A percentile compares a stretch with the other conserved stretches of the same genome.
Evolutionary conservation across 2,113 vertebrate species (phyloP).

Genomic region (Oncorhynchus nerka): DNA sequence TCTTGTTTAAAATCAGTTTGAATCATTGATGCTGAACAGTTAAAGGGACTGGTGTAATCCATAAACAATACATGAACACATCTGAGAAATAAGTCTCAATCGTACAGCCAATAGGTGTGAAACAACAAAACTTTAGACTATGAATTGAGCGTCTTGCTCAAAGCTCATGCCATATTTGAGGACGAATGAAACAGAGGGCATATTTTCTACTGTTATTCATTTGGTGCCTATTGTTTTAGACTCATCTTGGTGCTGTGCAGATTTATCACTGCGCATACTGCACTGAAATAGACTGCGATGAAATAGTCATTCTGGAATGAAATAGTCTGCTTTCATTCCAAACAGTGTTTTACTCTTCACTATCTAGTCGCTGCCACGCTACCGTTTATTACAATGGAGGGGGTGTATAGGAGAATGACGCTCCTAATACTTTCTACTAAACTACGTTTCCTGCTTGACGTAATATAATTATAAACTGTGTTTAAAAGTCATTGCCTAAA

Average conservation of each 20-base stretch:
- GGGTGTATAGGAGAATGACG: background rate
- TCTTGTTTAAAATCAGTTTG: slow-evolving; percentile 80
- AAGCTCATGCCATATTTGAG: slow-evolving; percentile 53
- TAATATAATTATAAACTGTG: slow-evolving; percentile 70
- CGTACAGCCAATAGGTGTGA: background rate
- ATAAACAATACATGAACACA: slow-evolving; percentile 24
- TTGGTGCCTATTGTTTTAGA: slow-evolving; percentile 28
- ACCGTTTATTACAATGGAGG: slow-evolving; percentile 16
- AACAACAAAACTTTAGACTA: too few relatives aligned
- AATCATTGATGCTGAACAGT: slow-evolving; percentile 82
- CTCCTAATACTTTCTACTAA: slow-evolving; percentile 17
- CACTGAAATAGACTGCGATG: slow-evolving; percentile 13
- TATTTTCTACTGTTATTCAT: slow-evolving; percentile 49
- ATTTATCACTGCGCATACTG: background rate
- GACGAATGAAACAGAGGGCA: slow-evolving; percentile 55
- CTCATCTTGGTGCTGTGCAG: background rate
- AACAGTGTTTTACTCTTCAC: slow-evolving; percentile 5
- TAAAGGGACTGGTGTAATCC: slow-evolving; percentile 84
- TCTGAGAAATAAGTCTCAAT: background rate
- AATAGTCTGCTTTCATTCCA: slow-evolving; percentile 2
- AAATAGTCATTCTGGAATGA: background rate
- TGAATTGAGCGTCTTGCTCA: slow-evolving; percentile 9
- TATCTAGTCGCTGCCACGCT: slow-evolving; percentile 35
- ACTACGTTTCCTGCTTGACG: slow-evolving; percentile 32
- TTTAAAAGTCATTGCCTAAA: slow-evolving; percentile 72